A percentile compares a stretch with the other conserved stretches of the same genome.
phyloP scores from a whole-genome alignment of 1,140 invertebrate species.

The Bombyx mori region DNA sequence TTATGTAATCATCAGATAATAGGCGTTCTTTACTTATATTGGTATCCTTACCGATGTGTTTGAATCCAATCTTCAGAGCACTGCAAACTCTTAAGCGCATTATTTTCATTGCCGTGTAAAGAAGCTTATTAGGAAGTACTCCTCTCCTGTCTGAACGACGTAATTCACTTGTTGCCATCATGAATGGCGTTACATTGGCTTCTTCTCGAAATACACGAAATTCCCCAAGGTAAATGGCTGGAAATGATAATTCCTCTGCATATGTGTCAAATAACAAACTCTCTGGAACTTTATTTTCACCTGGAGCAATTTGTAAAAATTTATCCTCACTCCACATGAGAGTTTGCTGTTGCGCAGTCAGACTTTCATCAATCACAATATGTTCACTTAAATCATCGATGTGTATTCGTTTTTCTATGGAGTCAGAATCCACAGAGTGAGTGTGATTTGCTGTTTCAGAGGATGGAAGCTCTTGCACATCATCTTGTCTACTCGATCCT shows the following conservation, averaged over 20 bases:
- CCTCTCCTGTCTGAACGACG: slow-evolving; percentile 14
- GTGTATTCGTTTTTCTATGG: not conserved
- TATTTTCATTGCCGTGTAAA: slow-evolving; percentile 25
- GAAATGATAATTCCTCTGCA: slow-evolving; percentile 23
- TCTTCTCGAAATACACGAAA: slow-evolving; percentile 17
- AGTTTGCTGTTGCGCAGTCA: slow-evolving; percentile 17
- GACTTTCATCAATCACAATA: slow-evolving; percentile 15
- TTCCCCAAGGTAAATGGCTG: slow-evolving; percentile 17
- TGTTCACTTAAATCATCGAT: slow-evolving; percentile 9
- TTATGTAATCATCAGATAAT: slow-evolving; percentile 15
- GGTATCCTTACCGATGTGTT: slow-evolving; percentile 14
- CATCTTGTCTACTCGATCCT: too few species aligned
- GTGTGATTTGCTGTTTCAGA: too few species aligned
- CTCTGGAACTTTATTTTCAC: slow-evolving; percentile 13
- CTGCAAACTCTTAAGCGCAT: slow-evolving; percentile 18
- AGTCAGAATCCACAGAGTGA: too few species aligned
- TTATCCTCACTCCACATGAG: slow-evolving; percentile 15
- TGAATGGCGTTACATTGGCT: slow-evolving; percentile 9
- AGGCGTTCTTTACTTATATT: slow-evolving; percentile 15
- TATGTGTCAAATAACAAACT: slow-evolving; percentile 10
- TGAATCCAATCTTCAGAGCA: slow-evolving; percentile 15
- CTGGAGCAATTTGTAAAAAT: slow-evolving; percentile 12
- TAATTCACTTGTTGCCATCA: slow-evolving; percentile 8
- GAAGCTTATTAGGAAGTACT: slow-evolving; percentile 18
- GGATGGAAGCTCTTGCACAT: too few species aligned